Percentiles rank a stretch among this genome's conserved stretches.
These are phyloP conservation scores for Theonella swinhoei DNA, from an alignment of 37 sponge, comb jelly and placozoan genomes.

Conservation along the genomic window DNA sequence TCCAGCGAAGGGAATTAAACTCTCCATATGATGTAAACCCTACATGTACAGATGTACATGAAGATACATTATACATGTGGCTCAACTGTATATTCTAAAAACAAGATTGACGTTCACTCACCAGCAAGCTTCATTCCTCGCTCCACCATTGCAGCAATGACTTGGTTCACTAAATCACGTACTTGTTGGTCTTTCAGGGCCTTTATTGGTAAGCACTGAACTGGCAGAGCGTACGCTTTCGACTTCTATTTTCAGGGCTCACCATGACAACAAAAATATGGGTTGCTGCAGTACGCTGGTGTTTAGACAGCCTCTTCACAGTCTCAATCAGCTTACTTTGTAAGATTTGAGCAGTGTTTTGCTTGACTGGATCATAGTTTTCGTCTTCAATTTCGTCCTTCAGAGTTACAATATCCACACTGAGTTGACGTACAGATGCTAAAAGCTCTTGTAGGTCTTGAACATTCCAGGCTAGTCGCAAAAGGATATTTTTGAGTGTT, in stretches of 20 bases:
- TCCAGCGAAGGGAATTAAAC: slow-evolving; percentile 25
- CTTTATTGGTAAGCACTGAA: slow-evolving; percentile 43
- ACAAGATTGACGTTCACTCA: no score
- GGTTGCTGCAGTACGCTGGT: slow-evolving; percentile 28
- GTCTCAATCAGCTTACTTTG: background rate
- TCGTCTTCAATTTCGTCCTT: background rate
- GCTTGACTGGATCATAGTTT: slow-evolving; percentile 5
- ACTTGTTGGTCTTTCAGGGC: slow-evolving; percentile 28
- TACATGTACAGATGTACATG: background rate
- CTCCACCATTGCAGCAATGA: slow-evolving; percentile 1
- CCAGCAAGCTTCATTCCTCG: no score
- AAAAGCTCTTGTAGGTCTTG: slow-evolving; percentile 8
- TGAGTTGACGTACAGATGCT: background rate
- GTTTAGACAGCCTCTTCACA: background rate
- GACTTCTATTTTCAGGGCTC: slow-evolving; percentile 3
- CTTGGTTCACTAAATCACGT: background rate
- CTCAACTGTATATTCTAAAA: background rate
- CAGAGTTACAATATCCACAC: background rate
- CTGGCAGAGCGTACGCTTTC: slow-evolving; percentile 58
- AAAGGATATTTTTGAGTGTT: background rate
- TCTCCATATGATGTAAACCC: slow-evolving; percentile 26
- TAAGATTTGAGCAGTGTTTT: background rate
- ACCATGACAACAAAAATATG: slow-evolving; percentile 62
- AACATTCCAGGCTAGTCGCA: slow-evolving; percentile 12
- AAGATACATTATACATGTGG: background rate